Base-by-base conservation (phyloP, 2,888 invertebrate genomes). In the Embidobia sp. region DNA sequence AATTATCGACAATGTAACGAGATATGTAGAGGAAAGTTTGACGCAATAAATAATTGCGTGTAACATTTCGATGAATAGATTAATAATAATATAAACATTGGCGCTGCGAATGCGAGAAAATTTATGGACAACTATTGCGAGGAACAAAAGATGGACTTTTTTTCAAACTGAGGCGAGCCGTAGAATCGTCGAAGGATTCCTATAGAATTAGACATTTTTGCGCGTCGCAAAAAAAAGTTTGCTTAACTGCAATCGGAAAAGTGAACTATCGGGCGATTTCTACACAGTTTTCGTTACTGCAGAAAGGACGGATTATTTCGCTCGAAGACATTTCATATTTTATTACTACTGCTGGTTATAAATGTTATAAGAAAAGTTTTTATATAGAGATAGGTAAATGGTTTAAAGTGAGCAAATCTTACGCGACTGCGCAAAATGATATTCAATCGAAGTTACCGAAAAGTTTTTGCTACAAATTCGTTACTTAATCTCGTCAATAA, bases 1-100 rank as follows among this genome's bases (percentile, higher is more conserved):
- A 76, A 76, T 69, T 66, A 66, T 77, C 67, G 77, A 51, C 59
- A 48, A 53, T 72, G 64, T 63, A 77, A 66, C 55, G 49, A 72
- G 59, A 66, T 29, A 8, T 59, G 55, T 72, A 42, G 55, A 64
- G 55, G 66, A 66, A 74, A 74, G 66, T 70, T 70, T 76, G 64
- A 63, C 44, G 67, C 70, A 59, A 77, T 49, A 66, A 72, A 77
- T 77, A 72, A 77, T 77, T 77, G 70, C 66, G 51, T 15, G 66
- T 55, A 75, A 49, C 49, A 69, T 61, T 70, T 77, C 59, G 70
- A 64, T 64, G 69, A 77, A 77, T 72, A 15, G 59, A 51, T 77
- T 69, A 70, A 64, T 70, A 76, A 63, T 69, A 70, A 59, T 66
- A 70, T 57, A 64, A 73, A 64, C 64, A 63, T 55, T 22, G 57